Base-by-base conservation (phyloP, 1,140 invertebrate species). In the Drosophila pandora region DNA sequence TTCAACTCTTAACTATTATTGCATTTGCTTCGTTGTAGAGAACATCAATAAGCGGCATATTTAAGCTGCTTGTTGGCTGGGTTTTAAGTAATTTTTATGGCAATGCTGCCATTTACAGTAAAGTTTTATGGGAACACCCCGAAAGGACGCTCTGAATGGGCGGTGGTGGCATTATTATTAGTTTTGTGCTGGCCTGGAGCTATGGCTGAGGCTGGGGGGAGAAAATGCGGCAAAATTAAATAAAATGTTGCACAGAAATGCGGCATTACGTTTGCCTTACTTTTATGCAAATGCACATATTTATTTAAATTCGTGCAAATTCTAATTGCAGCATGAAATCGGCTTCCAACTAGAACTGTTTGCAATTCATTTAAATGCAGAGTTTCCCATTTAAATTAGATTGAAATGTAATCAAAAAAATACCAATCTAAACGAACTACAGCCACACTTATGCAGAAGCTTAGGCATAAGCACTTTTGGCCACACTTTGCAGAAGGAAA, bases 21-120 rank as follows among this genome's bases (percentile, higher is more conserved):
- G 65, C 64, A 69, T 69, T 56, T 69, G 25, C 63, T 48, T 48
- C 30, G 25, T 37, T 69, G 63, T 69, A 52, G 64, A 49, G 67
- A 41, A 69, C 79, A 80, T 72, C 78, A 80, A 82, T 80, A 80
- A 80, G 53, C 60, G 79, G 78, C 79, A 82, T 63, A 81, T 82
- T 82, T 81, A 81, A 82, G 79, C 79, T 81, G 79, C 79, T 81
- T 82, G 79, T 77, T 81, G 68, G 73, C 63, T 76, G 62, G 65
- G 48, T 82, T 81, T 81, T 81, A 81, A 81, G 79, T 81, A 81
- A 81, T 81, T 81, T 82, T 81, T 82, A 81, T 82, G 70, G 79
- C 79, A 78, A 59, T 73, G 76, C 78, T 82, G 63, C 63, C 50
- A 37, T 69, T 69, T 69, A 48, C 62, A 41, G 69, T 70, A 49